These are phyloP conservation scores for Malurus melanocephalus DNA, from an alignment of 2,113 vertebrate species.

Conservation along the genomic window DNA sequence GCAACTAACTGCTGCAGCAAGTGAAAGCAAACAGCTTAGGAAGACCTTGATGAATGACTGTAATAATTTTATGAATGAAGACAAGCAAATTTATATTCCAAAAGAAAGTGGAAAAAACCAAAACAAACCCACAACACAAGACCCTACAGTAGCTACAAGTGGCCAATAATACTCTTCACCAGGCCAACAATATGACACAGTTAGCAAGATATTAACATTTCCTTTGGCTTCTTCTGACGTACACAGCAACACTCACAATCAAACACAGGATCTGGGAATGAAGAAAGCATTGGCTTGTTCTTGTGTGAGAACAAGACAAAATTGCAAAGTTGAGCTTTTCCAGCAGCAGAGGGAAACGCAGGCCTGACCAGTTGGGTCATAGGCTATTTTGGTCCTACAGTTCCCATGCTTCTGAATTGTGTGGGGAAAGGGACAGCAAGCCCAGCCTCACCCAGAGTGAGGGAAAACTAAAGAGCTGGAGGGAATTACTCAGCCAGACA, in stretches of 20 bases:
- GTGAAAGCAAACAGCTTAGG: conserved; percentile 11
- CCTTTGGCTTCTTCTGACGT: background rate
- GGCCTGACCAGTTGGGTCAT: background rate
- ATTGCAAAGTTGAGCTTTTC: background rate
- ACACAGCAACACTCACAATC: background rate
- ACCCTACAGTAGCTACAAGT: background rate
- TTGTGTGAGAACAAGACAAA: background rate
- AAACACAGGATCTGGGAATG: background rate
- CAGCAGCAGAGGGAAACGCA: background rate
- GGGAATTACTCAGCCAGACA: background rate
- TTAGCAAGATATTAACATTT: background rate
- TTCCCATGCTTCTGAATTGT: background rate
- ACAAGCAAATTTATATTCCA: background rate
- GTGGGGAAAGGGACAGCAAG: background rate
- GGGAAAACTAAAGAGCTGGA: background rate
- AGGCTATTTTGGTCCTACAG: background rate
- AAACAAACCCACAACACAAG: background rate
- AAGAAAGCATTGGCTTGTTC: background rate
- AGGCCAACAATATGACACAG: background rate
- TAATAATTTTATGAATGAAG: conserved; percentile 26
- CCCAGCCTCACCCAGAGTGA: background rate
- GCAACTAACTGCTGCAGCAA: conserved; percentile 30
- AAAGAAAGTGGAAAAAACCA: background rate
- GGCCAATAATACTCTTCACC: background rate
- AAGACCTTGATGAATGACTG: background rate